Evolutionary conservation across 2,113 vertebrate species (phyloP).

Genomic region (Mobula hypostoma): DNA sequence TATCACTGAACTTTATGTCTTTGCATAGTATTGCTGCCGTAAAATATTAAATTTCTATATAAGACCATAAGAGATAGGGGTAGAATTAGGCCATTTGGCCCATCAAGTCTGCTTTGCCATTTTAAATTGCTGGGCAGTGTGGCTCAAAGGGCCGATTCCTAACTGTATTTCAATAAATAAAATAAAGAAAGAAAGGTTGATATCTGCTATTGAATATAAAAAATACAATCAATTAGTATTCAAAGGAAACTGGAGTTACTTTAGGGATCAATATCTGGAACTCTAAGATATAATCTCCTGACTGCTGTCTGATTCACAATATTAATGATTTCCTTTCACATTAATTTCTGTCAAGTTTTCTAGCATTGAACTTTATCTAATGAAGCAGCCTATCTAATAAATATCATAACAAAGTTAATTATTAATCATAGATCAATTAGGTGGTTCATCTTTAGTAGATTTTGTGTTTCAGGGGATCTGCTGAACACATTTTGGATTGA

Average conservation of each 20-base stretch:
- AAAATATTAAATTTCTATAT: too few species aligned
- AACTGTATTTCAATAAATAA: too few species aligned
- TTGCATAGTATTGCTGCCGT: too few species aligned
- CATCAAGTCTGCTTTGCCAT: too few species aligned
- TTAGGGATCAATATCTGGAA: background rate
- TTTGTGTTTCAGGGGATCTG: background rate
- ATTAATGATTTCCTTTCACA: background rate
- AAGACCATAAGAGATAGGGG: too few species aligned
- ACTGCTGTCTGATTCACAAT: background rate
- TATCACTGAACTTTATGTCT: too few species aligned
- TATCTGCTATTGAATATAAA: background rate
- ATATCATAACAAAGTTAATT: background rate
- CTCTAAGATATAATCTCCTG: background rate
- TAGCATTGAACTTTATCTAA: background rate
- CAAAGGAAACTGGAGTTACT: constrained; percentile 2
- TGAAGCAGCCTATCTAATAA: background rate
- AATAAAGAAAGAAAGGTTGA: background rate
- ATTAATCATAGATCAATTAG: background rate
- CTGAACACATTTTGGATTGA: background rate
- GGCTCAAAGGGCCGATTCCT: too few species aligned
- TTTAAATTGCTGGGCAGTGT: too few species aligned
- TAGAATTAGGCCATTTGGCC: too few species aligned
- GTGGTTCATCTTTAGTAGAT: background rate
- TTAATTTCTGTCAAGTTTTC: background rate
- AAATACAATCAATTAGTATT: background rate